Evolutionary conservation across 2,797 vertebrate species (phyloP).

Genomic region (Lacerta viridis): DNA sequence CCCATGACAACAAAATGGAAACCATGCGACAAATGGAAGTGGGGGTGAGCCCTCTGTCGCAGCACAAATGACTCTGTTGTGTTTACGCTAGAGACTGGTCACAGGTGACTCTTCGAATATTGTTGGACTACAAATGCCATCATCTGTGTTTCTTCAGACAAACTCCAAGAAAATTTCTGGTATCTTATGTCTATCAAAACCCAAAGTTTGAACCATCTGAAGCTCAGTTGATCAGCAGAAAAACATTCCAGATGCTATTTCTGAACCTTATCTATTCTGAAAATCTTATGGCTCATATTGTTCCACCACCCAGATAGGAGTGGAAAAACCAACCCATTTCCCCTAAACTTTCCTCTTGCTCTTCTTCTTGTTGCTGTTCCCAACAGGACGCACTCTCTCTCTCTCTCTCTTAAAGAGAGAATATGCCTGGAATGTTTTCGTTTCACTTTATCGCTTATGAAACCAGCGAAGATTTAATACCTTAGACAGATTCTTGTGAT

Average conservation of each 20-base stretch:
- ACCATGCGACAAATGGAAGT: no score
- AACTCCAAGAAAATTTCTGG: not conserved
- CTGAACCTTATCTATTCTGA: not conserved
- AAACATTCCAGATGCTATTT: not conserved
- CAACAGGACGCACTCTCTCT: not conserved
- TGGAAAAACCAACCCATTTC: not conserved
- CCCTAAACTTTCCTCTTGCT: not conserved
- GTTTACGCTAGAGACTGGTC: no score
- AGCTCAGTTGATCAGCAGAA: not conserved
- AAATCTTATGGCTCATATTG: not conserved
- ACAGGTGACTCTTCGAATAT: no score
- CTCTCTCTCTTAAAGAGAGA: slow-evolving; percentile 4
- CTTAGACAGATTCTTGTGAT: slow-evolving; percentile 55
- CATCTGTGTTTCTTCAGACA: no score
- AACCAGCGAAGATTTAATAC: slow-evolving; percentile 57
- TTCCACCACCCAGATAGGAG: not conserved
- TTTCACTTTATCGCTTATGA: slow-evolving; percentile 49
- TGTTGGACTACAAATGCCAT: no score
- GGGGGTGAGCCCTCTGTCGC: no score
- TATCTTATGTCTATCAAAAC: not conserved
- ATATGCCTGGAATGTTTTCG: slow-evolving; percentile 58
- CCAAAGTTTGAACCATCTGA: not conserved
- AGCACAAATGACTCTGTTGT: no score
- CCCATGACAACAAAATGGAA: no score
- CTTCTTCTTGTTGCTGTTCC: not conserved